Conservation (phyloP, 2,888 invertebrate species). For the Congeria kusceri region DNA sequence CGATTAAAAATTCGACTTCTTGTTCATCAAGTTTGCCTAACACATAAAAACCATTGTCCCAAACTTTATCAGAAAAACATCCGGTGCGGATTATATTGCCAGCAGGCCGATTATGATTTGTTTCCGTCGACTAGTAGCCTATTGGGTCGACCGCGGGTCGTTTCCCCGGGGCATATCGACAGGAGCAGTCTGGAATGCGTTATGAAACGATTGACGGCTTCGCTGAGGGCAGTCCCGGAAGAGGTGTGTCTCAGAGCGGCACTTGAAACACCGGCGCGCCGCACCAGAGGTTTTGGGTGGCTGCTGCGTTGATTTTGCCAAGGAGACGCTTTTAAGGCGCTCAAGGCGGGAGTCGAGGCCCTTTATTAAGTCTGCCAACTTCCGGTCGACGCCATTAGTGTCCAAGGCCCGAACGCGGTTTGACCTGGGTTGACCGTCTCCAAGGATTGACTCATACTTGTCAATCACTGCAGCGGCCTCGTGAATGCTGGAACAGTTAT, state of each 20-base stretch:
- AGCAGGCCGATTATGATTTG: not conserved
- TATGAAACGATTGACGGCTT: too few species aligned
- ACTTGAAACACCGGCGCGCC: too few species aligned
- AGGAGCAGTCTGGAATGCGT: too few species aligned
- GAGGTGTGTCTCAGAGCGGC: too few species aligned
- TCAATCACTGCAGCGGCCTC: constrained; percentile 55
- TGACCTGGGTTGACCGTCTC: not conserved
- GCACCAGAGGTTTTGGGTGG: too few species aligned
- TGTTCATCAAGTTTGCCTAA: constrained; percentile 10
- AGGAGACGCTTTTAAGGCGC: not conserved
- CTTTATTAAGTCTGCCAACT: not conserved
- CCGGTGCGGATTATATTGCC: constrained; percentile 1
- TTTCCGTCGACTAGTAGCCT: not conserved
- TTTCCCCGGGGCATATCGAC: not conserved
- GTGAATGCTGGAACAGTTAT: constrained; percentile 43
- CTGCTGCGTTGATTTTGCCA: not conserved
- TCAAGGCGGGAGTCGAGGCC: not conserved
- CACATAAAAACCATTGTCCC: constrained; percentile 48
- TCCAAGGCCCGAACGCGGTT: constrained; percentile 32
- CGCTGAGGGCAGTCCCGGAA: too few species aligned
- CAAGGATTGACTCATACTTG: constrained; percentile 49
- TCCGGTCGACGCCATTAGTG: not conserved
- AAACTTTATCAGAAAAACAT: not conserved
- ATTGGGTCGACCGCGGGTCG: not conserved
- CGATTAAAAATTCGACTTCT: constrained; percentile 25